These are phyloP conservation scores for Zeus faber DNA, from an alignment of 2,113 vertebrate species.

Conservation along the genomic window DNA sequence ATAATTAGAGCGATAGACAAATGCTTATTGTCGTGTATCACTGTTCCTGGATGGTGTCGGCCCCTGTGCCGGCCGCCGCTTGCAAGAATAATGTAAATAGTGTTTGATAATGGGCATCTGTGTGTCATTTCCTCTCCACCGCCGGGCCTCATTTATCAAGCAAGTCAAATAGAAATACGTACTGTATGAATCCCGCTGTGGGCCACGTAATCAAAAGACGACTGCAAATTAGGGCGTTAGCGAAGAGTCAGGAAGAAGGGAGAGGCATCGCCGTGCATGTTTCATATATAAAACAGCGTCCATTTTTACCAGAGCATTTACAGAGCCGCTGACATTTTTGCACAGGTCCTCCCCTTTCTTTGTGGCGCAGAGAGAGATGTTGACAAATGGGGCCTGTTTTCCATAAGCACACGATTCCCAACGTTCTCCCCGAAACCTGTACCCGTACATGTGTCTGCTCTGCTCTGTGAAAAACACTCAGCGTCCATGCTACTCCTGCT, in stretches of 20 bases:
- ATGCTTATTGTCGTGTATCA: slow-evolving; percentile 36
- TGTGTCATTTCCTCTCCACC: slow-evolving; percentile 27
- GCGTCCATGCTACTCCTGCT: slow-evolving; percentile 54
- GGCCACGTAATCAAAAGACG: slow-evolving; percentile 10
- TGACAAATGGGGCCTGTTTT: slow-evolving; percentile 32
- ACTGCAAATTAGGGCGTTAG: slow-evolving; percentile 6
- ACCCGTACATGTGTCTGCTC: not conserved
- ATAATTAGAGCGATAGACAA: slow-evolving; percentile 20
- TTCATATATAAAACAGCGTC: slow-evolving; percentile 14
- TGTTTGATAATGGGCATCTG: slow-evolving; percentile 34
- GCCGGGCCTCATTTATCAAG: slow-evolving; percentile 34
- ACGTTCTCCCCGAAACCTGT: slow-evolving; percentile 2
- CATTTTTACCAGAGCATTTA: slow-evolving; percentile 23
- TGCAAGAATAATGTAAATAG: slow-evolving; percentile 34
- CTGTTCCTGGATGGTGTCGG: slow-evolving; percentile 23
- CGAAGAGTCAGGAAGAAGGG: too few relatives aligned
- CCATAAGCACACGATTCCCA: slow-evolving; percentile 42
- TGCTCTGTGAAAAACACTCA: slow-evolving; percentile 17
- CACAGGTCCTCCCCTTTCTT: not conserved
- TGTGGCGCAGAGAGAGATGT: not conserved
- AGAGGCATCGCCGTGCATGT: slow-evolving; percentile 7
- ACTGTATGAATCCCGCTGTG: not conserved
- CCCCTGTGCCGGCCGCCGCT: slow-evolving; percentile 2
- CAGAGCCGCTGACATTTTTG: not conserved
- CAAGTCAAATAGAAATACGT: slow-evolving; percentile 9